Evolutionary conservation across 1,140 invertebrate genomes (phyloP).

Genomic region (Heliconius himera): DNA sequence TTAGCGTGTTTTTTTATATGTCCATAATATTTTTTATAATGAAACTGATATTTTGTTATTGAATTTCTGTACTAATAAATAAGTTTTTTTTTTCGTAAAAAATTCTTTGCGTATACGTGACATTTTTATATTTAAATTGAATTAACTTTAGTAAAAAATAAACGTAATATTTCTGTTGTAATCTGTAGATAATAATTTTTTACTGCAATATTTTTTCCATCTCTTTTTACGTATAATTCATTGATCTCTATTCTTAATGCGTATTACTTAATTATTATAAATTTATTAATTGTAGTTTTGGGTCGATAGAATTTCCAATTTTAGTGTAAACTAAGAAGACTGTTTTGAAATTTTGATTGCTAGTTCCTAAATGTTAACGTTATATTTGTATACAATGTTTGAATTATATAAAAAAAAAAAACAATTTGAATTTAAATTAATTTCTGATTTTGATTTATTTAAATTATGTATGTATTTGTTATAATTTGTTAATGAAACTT

Average conservation of each 20-base stretch:
- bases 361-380: background rate
- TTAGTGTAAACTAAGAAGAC: conserved; percentile 7
- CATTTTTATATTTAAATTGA: background rate
- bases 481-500: no score
- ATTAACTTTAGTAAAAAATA: background rate
- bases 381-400: no score
- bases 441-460: no score
- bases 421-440: no score
- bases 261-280: conserved; percentile 35
- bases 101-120: background rate
- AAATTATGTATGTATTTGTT: no score
- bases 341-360: conserved; percentile 20
- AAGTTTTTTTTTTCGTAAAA: background rate
- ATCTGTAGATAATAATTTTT: conserved; percentile 8
- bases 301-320: background rate
- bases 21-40: background rate
- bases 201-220: conserved; percentile 25
- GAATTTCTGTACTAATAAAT: background rate
- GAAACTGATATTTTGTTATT: background rate
- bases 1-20: background rate
- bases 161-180: conserved; percentile 12
- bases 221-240: conserved; percentile 20
- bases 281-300: conserved; percentile 4
- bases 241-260: conserved; percentile 34
- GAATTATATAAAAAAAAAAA: no score